Percentiles rank a stretch among this genome's conserved stretches.
Evolutionary conservation across 2,113 vertebrate genomes (phyloP).

Genomic region (Anthoscopus minutus): DNA sequence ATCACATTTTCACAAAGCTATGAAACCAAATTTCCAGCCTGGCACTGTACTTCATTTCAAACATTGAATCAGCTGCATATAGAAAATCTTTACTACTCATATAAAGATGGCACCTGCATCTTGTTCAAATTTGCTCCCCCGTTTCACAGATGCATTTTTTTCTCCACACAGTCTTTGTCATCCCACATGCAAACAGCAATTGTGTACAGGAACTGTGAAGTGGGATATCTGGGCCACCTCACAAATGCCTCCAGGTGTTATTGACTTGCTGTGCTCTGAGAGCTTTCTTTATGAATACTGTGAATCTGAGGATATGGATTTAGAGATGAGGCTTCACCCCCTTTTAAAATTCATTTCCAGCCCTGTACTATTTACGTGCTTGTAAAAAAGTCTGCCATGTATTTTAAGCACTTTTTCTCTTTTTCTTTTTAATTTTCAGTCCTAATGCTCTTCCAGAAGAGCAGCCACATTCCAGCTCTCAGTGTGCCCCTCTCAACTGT

Average conservation of each 20-base stretch:
- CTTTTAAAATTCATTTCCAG: background rate
- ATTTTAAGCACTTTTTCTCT: conserved; percentile 41
- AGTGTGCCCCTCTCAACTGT: conserved; percentile 85
- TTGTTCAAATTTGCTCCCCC: background rate
- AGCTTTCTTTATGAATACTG: background rate
- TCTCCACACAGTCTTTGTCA: background rate
- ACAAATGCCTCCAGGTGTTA: background rate
- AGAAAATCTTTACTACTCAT: background rate
- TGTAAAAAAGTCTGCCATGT: background rate
- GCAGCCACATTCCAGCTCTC: conserved; percentile 78
- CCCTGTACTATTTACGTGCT: background rate
- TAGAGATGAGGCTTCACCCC: background rate
- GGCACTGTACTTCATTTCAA: background rate
- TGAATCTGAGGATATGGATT: background rate
- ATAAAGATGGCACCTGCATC: background rate
- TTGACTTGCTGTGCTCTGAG: background rate
- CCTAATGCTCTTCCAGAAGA: conserved; percentile 80
- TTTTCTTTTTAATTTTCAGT: conserved; percentile 77
- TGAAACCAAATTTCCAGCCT: background rate
- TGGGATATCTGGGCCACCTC: background rate
- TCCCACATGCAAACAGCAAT: background rate
- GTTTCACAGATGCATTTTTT: background rate
- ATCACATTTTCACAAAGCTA: background rate
- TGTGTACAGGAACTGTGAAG: background rate
- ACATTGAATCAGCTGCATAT: background rate